Evolutionary conservation across 2,113 vertebrate species (phyloP).

Genomic region (Diphyllodes magnificus): DNA sequence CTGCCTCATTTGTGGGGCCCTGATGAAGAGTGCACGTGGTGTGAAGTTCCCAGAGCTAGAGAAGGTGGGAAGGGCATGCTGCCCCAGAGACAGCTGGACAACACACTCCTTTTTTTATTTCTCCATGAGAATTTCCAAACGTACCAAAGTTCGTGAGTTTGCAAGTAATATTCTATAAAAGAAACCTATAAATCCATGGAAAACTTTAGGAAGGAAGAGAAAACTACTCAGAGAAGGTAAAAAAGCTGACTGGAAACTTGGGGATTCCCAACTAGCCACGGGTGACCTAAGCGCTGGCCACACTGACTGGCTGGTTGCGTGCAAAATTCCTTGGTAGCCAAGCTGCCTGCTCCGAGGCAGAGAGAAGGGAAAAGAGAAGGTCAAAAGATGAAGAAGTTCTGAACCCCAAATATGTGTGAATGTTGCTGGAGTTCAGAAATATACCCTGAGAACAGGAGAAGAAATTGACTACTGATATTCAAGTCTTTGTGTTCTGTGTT

Average conservation of each 20-base stretch:
- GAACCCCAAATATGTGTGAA: neutral
- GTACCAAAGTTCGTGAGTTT: neutral
- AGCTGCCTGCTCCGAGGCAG: neutral
- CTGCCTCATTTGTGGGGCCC: neutral
- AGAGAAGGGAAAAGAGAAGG: neutral
- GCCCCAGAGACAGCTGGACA: neutral
- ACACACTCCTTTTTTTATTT: neutral
- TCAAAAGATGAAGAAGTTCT: neutral
- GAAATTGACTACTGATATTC: neutral
- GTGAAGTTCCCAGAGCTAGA: neutral
- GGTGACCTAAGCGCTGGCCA: accelerated
- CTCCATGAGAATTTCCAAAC: neutral
- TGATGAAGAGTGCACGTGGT: neutral
- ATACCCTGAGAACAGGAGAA: neutral
- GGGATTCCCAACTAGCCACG: accelerated
- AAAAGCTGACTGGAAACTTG: neutral
- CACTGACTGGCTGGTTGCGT: neutral
- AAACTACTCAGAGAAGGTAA: neutral
- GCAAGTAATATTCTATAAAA: neutral
- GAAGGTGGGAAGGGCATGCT: neutral
- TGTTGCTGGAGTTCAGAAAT: neutral
- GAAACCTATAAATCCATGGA: neutral
- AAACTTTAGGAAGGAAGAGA: neutral
- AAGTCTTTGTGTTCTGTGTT: neutral
- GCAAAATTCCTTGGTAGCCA: neutral